Percentiles rank a stretch among this genome's conserved stretches.
phyloP scores from a whole-genome alignment of 1,140 invertebrate species.

The Olivierus martensii region DNA sequence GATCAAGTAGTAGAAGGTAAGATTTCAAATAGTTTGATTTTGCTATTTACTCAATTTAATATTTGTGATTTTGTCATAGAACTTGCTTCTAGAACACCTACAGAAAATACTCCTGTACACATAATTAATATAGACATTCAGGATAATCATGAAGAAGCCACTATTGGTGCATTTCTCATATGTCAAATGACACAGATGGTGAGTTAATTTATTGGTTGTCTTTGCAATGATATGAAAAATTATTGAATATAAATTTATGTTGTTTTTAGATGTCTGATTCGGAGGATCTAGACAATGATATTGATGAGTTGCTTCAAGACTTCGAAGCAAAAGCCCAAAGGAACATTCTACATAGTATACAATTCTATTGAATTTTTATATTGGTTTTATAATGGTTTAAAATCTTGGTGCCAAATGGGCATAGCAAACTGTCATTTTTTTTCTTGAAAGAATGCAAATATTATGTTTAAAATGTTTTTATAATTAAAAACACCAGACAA shows the following conservation, averaged over 20 bases:
- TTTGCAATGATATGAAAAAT: too few relatives aligned
- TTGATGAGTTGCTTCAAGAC: conserved; percentile 90
- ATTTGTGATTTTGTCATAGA: conserved; percentile 24
- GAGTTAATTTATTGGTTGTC: background rate
- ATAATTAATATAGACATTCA: conserved; percentile 98
- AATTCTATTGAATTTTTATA: conserved; percentile 58
- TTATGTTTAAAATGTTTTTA: too few relatives aligned
- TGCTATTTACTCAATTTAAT: background rate
- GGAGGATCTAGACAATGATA: conserved; percentile 94
- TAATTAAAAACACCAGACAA: too few relatives aligned
- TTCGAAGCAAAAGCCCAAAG: conserved; percentile 82
- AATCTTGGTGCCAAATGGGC: too few relatives aligned
- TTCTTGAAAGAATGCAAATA: too few relatives aligned
- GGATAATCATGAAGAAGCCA: conserved; percentile 99
- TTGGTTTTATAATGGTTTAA: background rate
- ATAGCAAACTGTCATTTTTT: too few relatives aligned
- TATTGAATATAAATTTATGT: conserved; percentile 3
- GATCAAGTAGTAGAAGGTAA: conserved; percentile 68
- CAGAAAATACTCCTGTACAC: conserved; percentile 64
- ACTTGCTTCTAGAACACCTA: conserved; percentile 37
- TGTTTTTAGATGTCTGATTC: conserved; percentile 63
- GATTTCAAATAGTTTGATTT: too few relatives aligned
- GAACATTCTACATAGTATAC: conserved; percentile 78
- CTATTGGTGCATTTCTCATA: conserved; percentile 97
- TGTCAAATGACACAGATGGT: conserved; percentile 85